Conservation (phyloP, 1,140 invertebrate species). For the Scylla paramamosain region DNA sequence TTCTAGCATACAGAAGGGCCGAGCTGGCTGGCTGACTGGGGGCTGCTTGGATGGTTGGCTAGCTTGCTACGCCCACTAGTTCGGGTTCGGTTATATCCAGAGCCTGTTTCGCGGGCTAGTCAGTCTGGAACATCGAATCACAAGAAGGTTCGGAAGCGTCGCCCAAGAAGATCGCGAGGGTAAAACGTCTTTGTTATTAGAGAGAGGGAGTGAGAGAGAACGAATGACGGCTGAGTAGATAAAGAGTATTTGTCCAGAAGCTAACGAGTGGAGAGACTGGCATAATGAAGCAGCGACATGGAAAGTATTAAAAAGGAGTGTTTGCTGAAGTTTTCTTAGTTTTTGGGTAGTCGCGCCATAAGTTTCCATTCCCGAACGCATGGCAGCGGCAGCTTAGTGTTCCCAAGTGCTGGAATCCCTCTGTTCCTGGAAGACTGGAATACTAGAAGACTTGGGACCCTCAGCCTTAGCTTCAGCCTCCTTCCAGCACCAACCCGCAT, state of each 20-base stretch:
- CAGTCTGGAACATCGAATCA: too few species aligned
- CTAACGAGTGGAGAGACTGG: too few species aligned
- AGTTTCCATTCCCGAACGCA: not conserved
- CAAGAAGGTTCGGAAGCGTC: too few species aligned
- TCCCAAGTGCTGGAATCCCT: not conserved
- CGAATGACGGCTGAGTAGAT: too few species aligned
- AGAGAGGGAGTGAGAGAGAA: too few species aligned
- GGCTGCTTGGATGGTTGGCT: not conserved
- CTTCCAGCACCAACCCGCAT: not conserved
- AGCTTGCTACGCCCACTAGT: too few species aligned
- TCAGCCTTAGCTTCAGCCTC: not conserved
- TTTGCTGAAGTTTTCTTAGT: too few species aligned
- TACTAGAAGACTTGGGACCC: not conserved
- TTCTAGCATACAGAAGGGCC: not conserved
- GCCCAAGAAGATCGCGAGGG: too few species aligned
- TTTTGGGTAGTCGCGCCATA: not conserved
- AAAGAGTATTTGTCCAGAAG: too few species aligned
- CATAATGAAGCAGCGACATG: too few species aligned
- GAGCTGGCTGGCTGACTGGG: not conserved
- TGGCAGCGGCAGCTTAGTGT: not conserved
- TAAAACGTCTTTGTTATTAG: too few species aligned
- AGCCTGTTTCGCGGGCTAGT: not conserved
- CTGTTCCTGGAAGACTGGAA: not conserved
- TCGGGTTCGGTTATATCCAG: not conserved
- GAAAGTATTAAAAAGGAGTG: too few species aligned